Evolutionary conservation across 1,140 invertebrate species (phyloP).

Genomic region (Ceratina calcarata): DNA sequence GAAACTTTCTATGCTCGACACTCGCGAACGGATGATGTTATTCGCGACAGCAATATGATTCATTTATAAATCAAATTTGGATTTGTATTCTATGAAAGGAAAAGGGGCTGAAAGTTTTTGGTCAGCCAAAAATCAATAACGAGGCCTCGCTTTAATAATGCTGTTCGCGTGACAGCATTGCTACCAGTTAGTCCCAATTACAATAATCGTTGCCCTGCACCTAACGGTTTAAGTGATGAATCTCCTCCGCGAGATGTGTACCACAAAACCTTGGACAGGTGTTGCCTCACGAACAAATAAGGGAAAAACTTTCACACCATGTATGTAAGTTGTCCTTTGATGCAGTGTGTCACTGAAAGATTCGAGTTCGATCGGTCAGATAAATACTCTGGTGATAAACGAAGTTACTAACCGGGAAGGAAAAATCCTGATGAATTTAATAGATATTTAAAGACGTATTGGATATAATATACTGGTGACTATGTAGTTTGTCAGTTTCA

Average conservation of each 20-base stretch:
- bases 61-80: conserved; percentile 27
- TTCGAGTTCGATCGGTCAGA: conserved; percentile 30
- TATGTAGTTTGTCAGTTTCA: too few species aligned
- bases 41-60: background rate
- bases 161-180: background rate
- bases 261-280: background rate
- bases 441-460: too few species aligned
- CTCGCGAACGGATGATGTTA: background rate
- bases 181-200: conserved; percentile 3
- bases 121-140: background rate
- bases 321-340: conserved; percentile 66
- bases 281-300: conserved; percentile 34
- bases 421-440: too few species aligned
- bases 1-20: conserved; percentile 42
- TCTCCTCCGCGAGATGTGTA: background rate
- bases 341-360: conserved; percentile 35
- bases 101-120: background rate
- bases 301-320: conserved; percentile 78
- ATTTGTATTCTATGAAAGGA: background rate
- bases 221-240: background rate
- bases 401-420: too few species aligned
- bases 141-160: conserved; percentile 1
- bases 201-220: background rate
- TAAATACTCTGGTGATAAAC: conserved; percentile 34
- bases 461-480: too few species aligned